Evolutionary conservation across 2,888 invertebrate species (phyloP).

Genomic region (Drosophila sordidapex): DNA sequence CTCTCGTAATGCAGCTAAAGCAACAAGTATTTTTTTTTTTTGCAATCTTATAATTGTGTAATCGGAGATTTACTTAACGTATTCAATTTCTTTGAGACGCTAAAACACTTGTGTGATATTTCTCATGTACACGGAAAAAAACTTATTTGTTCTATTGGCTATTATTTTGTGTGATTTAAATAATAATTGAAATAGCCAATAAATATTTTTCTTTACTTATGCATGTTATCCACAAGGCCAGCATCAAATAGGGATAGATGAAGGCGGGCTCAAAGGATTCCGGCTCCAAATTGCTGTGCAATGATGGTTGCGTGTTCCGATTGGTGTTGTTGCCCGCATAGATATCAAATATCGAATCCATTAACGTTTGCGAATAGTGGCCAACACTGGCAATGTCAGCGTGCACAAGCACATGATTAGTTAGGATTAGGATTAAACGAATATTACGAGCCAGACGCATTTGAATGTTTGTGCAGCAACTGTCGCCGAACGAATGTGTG

Average conservation of each 20-base stretch:
- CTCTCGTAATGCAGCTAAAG: neutral
- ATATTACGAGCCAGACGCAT: slow-evolving; percentile 14
- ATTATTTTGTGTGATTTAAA: too few species aligned
- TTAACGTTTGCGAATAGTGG: slow-evolving; percentile 27
- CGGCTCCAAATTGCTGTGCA: neutral
- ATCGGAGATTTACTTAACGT: neutral
- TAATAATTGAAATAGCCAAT: too few species aligned
- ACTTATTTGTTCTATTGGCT: too few species aligned
- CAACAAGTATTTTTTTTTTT: neutral
- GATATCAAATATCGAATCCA: slow-evolving; percentile 32
- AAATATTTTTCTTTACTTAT: slow-evolving; percentile 31
- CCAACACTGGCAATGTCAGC: slow-evolving; percentile 8
- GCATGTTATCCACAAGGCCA: slow-evolving; percentile 55
- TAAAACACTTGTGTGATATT: neutral
- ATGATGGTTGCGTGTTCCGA: neutral
- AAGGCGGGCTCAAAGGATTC: slow-evolving; percentile 10
- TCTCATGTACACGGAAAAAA: neutral
- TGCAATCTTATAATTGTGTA: neutral
- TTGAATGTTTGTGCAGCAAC: slow-evolving; percentile 1
- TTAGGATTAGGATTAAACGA: neutral
- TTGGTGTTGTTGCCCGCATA: slow-evolving; percentile 18
- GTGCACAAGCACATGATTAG: neutral
- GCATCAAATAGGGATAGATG: slow-evolving; percentile 46
- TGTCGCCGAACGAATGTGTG: slow-evolving; percentile 6
- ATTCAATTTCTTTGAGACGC: neutral